phyloP scores from a whole-genome alignment of 2,888 invertebrate species.

The Pristionchus entomophagus region DNA sequence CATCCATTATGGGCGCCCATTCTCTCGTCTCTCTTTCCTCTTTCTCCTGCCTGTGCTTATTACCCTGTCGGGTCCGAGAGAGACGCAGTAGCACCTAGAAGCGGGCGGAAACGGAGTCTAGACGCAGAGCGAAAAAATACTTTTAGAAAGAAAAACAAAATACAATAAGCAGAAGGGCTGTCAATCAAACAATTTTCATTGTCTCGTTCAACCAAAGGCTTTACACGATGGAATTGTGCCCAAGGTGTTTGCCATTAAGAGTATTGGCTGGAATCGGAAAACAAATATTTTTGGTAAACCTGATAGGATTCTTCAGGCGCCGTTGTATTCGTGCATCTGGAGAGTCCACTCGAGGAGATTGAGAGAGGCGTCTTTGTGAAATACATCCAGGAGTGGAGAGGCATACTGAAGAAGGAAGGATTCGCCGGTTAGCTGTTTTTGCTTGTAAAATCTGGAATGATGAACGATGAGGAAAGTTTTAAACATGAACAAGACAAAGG shows the following conservation, averaged over 20 bases:
- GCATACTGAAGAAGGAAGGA: slow-evolving; percentile 53
- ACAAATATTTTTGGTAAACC: background rate
- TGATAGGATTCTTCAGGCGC: slow-evolving; percentile 40
- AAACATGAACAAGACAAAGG: background rate
- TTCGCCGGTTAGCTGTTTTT: slow-evolving; percentile 54
- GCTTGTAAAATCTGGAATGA: no score
- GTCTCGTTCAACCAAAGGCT: background rate
- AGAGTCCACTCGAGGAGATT: slow-evolving; percentile 64
- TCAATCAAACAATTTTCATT: background rate
- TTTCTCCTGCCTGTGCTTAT: background rate
- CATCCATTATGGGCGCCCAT: background rate
- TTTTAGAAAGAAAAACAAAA: no score
- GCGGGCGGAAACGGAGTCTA: background rate
- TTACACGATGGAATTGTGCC: background rate
- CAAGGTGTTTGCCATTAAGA: background rate
- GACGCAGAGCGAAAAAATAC: no score
- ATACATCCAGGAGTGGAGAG: slow-evolving; percentile 65
- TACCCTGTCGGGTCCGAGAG: no score
- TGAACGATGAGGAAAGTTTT: background rate
- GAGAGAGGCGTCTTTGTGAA: slow-evolving; percentile 66
- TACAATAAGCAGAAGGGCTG: background rate
- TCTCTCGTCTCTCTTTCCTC: background rate
- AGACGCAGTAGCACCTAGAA: background rate
- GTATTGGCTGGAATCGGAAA: background rate
- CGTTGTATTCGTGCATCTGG: slow-evolving; percentile 50